phyloP scores from a whole-genome alignment of 2,113 vertebrate genomes.

The Passer domesticus region DNA sequence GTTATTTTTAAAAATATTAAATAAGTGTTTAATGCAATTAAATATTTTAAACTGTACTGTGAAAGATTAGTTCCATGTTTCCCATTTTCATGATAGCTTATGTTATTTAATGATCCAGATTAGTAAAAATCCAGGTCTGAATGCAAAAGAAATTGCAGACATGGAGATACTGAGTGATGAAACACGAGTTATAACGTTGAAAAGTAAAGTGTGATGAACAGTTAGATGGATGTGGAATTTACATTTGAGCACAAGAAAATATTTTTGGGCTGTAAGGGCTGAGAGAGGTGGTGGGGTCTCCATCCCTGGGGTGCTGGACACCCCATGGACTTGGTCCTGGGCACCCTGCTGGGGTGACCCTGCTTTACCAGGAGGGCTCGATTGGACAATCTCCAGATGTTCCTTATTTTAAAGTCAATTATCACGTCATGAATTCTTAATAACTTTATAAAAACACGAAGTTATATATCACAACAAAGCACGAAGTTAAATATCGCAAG shows the following conservation, averaged over 20 bases:
- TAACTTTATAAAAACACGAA: not conserved
- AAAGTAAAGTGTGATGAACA: not conserved
- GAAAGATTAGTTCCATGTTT: not conserved
- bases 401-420: not conserved
- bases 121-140: not conserved
- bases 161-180: not conserved
- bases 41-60: not conserved
- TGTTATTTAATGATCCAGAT: not conserved
- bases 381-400: not conserved
- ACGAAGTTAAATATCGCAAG: too few species aligned
- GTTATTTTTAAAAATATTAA: not conserved
- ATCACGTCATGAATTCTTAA: not conserved
- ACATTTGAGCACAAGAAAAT: not conserved
- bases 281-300: not conserved
- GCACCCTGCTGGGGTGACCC: not conserved
- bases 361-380: not conserved
- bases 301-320: not conserved
- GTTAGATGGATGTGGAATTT: not conserved
- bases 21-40: not conserved
- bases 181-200: not conserved
- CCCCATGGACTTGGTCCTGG: fast-evolving
- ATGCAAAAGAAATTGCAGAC: not conserved
- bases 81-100: not conserved
- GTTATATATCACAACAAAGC: not conserved
- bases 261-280: not conserved